These are phyloP conservation scores for Criorhina ranunculi DNA, from an alignment of 2,888 invertebrate genomes.

Conservation along the genomic window DNA sequence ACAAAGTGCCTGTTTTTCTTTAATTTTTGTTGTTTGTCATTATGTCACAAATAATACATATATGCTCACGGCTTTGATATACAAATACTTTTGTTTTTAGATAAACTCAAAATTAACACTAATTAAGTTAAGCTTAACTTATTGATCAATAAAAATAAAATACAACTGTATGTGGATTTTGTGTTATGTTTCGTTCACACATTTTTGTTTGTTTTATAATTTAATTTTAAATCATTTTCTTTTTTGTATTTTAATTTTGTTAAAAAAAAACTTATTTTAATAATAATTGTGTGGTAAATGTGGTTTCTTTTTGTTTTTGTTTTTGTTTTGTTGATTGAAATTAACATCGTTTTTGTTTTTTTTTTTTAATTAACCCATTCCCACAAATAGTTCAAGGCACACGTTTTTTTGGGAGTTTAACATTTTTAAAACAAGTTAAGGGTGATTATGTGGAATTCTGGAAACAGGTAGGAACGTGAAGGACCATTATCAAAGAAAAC, in stretches of 20 bases:
- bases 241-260: constrained; percentile 53
- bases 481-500: too few species aligned
- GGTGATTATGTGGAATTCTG: too few species aligned
- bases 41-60: constrained; percentile 65
- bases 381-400: constrained; percentile 39
- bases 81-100: constrained; percentile 1
- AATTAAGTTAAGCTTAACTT: constrained; percentile 45
- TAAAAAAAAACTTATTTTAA: constrained; percentile 41
- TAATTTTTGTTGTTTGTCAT: constrained; percentile 55
- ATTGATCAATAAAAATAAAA: constrained; percentile 29
- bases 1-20: constrained; percentile 47
- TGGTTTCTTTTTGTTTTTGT: constrained; percentile 58
- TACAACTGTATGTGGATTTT: constrained; percentile 56
- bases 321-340: constrained; percentile 51
- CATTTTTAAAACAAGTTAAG: background rate
- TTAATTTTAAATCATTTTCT: constrained; percentile 24
- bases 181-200: constrained; percentile 63
- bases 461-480: too few species aligned
- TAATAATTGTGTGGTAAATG: constrained; percentile 64
- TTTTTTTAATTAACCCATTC: constrained; percentile 73
- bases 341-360: constrained; percentile 68
- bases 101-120: constrained; percentile 34
- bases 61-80: constrained; percentile 61
- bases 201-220: constrained; percentile 38
- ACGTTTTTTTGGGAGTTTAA: constrained; percentile 25